These are phyloP conservation scores for Heteractis magnifica DNA, from an alignment of 92 coral and sea anemone species.

Conservation along the genomic window DNA sequence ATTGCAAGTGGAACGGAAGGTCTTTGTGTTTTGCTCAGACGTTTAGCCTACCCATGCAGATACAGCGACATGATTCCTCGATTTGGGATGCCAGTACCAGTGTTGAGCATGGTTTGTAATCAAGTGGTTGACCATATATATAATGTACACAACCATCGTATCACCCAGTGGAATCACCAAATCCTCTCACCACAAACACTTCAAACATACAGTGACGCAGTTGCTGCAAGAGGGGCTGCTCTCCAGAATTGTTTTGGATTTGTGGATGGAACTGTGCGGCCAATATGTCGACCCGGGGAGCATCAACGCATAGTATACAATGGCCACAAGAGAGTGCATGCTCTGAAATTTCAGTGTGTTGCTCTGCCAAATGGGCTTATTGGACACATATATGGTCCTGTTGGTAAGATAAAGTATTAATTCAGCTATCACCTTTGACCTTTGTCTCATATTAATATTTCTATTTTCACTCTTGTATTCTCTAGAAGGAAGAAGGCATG, in stretches of 20 bases:
- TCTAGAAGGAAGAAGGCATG: no score
- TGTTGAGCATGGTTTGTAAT: neutral
- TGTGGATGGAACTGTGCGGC: neutral
- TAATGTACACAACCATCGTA: neutral
- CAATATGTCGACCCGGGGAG: neutral
- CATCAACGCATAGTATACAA: neutral
- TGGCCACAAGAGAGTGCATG: no score
- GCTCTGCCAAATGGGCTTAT: no score
- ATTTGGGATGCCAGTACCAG: constrained; percentile 6
- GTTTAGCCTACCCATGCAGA: constrained; percentile 1
- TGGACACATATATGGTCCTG: no score
- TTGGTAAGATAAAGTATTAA: no score
- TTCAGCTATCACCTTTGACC: no score
- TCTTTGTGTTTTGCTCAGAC: constrained; percentile 2
- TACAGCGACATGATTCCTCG: neutral
- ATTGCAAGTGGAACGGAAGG: constrained; percentile 1
- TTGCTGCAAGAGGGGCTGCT: neutral
- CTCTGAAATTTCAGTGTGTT: no score
- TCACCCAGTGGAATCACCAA: neutral
- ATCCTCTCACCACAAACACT: neutral
- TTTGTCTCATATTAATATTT: no score
- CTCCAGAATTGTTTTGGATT: neutral
- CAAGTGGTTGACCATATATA: neutral
- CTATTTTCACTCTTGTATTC: no score
- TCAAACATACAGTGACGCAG: neutral